Evolutionary conservation across 2,113 vertebrate genomes (phyloP).

Genomic region (Aptenodytes patagonicus): DNA sequence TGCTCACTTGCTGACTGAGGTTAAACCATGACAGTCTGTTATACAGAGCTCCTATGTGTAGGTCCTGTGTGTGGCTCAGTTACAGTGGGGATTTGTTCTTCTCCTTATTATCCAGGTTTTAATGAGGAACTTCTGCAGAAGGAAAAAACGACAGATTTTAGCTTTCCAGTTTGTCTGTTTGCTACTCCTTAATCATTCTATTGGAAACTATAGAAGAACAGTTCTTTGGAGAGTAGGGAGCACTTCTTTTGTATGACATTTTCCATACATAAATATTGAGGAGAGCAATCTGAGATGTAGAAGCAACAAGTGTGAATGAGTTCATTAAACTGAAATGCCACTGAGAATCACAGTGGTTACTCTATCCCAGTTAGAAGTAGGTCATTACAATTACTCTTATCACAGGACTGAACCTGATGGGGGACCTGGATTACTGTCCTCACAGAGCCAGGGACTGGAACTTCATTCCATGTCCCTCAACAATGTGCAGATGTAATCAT

Average conservation of each 20-base stretch:
- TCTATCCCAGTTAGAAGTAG: not conserved
- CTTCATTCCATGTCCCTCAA: not conserved
- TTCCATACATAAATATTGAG: not conserved
- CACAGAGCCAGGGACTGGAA: not conserved
- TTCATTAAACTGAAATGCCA: not conserved
- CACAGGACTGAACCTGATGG: not conserved
- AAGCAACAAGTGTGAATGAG: not conserved
- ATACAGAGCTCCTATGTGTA: not conserved
- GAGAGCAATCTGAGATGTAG: not conserved
- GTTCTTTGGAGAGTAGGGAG: not conserved
- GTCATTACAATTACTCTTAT: not conserved
- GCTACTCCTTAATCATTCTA: not conserved
- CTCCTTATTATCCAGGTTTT: not conserved
- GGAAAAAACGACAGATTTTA: not conserved
- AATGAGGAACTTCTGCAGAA: not conserved
- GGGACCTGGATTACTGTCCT: not conserved
- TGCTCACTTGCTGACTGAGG: too few relatives aligned
- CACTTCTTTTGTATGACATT: not conserved
- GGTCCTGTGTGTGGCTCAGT: not conserved
- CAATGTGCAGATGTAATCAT: not conserved
- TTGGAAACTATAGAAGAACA: not conserved
- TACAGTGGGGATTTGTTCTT: not conserved
- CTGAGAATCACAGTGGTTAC: not conserved
- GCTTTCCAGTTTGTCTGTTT: not conserved
- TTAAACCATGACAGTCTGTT: not conserved